Evolutionary conservation across 2,797 vertebrate species (phyloP).

Genomic region (Protonibea diacanthus): DNA sequence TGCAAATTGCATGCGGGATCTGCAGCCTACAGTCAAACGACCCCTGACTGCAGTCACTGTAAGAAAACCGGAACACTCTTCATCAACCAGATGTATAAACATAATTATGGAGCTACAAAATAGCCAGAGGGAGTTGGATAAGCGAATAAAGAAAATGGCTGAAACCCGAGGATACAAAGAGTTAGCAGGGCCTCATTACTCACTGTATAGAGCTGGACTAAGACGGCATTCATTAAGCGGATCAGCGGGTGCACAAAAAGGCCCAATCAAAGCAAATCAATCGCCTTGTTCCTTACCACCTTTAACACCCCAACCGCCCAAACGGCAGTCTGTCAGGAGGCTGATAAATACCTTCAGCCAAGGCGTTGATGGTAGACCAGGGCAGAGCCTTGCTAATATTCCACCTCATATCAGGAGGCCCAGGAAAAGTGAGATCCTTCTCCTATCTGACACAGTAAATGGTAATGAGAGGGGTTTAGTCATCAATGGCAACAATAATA

Average conservation of each 20-base stretch:
- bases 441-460: conserved; percentile 64
- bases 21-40: conserved; percentile 34
- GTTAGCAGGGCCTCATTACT: conserved; percentile 16
- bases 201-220: conserved; percentile 61
- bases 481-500: conserved; percentile 82
- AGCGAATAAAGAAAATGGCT: conserved; percentile 76
- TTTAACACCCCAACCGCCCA: conserved; percentile 65
- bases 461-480: conserved; percentile 45
- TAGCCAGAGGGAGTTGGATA: conserved; percentile 83
- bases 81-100: conserved; percentile 82
- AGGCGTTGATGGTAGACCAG: conserved; percentile 71
- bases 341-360: conserved; percentile 93
- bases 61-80: conserved; percentile 71
- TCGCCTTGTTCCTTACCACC: conserved; percentile 36
- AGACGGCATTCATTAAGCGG: conserved; percentile 72
- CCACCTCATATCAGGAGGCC: conserved; percentile 80
- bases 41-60: conserved; percentile 61
- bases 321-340: conserved; percentile 88
- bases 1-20: conserved; percentile 57
- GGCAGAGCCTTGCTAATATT: conserved; percentile 73
- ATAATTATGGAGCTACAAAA: conserved; percentile 83
- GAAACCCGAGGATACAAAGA: conserved; percentile 45
- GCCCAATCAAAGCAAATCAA: conserved; percentile 47
- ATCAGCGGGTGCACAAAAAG: conserved; percentile 52
- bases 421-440: conserved; percentile 82